Conservation (phyloP, 2,888 invertebrate species). For the Leptogaster cylindrica region DNA sequence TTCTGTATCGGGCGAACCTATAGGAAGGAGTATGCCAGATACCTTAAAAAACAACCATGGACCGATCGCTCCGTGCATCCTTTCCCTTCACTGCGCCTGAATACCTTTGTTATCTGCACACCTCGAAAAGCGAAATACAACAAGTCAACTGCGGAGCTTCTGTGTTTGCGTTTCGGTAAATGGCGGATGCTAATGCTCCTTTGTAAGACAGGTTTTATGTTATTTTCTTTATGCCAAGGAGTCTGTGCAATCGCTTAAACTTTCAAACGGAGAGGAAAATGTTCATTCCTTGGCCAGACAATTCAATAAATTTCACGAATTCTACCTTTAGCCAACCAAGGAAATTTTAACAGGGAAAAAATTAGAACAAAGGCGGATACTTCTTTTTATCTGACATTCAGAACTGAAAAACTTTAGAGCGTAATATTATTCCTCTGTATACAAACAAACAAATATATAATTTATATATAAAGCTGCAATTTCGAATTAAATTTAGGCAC, state of each 20-base stretch:
- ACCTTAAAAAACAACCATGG: no score
- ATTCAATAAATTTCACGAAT: conserved; percentile 35
- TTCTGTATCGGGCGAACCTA: conserved; percentile 15
- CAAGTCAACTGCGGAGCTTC: conserved; percentile 27
- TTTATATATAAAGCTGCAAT: no score
- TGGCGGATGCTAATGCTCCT: conserved; percentile 34
- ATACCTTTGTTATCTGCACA: conserved; percentile 36
- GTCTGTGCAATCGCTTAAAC: no score
- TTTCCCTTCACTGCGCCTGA: conserved; percentile 9
- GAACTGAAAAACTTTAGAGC: no score
- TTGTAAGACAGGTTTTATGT: conserved; percentile 23
- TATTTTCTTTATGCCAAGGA: conserved; percentile 4
- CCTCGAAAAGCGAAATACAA: conserved; percentile 34
- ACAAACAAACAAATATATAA: no score
- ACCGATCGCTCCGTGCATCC: no score
- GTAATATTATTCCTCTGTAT: no score
- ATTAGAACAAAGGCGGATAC: conserved; percentile 19
- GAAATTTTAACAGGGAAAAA: conserved; percentile 23
- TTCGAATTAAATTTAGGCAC: no score
- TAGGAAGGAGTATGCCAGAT: no score
- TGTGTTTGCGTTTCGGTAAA: conserved; percentile 22
- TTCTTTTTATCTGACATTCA: conserved; percentile 51
- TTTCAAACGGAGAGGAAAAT: no score
- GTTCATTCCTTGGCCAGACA: no score
- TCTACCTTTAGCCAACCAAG: conserved; percentile 31